These are phyloP conservation scores for Holocentrus rufus DNA, from an alignment of 2,797 vertebrate species.

Conservation along the genomic window DNA sequence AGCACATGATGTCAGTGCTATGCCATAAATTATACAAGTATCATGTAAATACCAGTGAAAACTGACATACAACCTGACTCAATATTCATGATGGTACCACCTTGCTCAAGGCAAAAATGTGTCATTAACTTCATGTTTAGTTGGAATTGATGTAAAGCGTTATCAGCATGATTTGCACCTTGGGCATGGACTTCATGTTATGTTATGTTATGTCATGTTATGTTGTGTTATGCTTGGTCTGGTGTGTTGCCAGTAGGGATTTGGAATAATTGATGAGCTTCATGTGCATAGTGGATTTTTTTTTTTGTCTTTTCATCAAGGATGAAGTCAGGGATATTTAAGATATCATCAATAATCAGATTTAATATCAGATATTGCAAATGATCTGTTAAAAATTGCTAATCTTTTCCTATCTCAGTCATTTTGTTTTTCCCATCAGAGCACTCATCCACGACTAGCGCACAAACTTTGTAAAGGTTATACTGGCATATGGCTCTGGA, in stretches of 20 bases:
- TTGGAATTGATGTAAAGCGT: no score
- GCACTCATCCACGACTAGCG: constrained; percentile 44
- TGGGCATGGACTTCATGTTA: not conserved
- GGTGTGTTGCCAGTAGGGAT: not conserved
- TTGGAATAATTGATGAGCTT: no score
- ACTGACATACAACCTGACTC: not conserved
- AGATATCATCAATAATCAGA: not conserved
- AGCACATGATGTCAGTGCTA: not conserved
- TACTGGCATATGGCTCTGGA: constrained; percentile 34
- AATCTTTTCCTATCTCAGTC: constrained; percentile 42
- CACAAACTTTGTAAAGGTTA: constrained; percentile 56
- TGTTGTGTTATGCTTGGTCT: not conserved
- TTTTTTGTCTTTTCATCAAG: not conserved
- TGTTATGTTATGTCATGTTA: no score
- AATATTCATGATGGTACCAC: not conserved
- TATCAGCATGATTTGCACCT: no score
- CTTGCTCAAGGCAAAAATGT: no score
- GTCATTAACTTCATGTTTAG: no score
- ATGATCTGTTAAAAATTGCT: constrained; percentile 32
- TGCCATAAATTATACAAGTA: not conserved
- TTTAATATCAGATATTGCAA: not conserved
- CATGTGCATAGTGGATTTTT: no score
- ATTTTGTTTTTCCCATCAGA: constrained; percentile 27
- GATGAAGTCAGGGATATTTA: not conserved
- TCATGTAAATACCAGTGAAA: not conserved